A percentile compares a stretch with the other conserved stretches of the same genome.
These are phyloP conservation scores for Phalacrocorax pelagicus DNA, from an alignment of 2,113 vertebrate genomes.

Conservation along the genomic window DNA sequence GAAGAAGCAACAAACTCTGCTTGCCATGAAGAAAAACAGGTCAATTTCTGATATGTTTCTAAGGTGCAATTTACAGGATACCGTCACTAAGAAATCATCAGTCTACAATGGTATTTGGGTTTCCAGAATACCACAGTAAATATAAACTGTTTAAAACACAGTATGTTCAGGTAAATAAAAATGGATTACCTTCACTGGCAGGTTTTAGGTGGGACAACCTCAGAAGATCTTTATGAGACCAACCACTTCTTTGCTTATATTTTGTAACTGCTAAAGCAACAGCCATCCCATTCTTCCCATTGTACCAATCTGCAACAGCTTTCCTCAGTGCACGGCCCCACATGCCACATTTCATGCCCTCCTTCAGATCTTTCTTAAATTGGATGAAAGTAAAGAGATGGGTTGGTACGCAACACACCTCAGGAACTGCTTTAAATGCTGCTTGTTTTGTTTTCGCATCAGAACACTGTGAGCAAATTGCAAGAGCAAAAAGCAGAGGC, in stretches of 20 bases:
- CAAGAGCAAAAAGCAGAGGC: slow-evolving; percentile 86
- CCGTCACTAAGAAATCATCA: background rate
- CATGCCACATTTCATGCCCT: slow-evolving; percentile 91
- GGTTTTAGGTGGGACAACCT: slow-evolving; percentile 93
- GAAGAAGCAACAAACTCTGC: background rate
- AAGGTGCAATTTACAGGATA: background rate
- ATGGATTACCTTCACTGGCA: slow-evolving; percentile 84
- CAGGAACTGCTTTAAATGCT: slow-evolving; percentile 85
- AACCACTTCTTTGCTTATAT: slow-evolving; percentile 91
- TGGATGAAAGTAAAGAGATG: slow-evolving; percentile 92
- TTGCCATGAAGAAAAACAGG: background rate
- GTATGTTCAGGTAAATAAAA: slow-evolving; percentile 31
- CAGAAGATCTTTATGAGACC: slow-evolving; percentile 94
- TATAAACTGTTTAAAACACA: background rate
- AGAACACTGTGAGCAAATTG: slow-evolving; percentile 88
- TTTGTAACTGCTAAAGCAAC: slow-evolving; percentile 88
- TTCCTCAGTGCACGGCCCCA: slow-evolving; percentile 94
- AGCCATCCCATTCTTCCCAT: slow-evolving; percentile 84
- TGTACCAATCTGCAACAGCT: slow-evolving; percentile 94
- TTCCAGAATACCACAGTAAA: background rate
- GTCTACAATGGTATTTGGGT: background rate
- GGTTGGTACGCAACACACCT: slow-evolving; percentile 83
- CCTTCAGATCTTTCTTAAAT: slow-evolving; percentile 92
- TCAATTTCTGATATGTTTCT: background rate
- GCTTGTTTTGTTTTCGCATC: slow-evolving; percentile 88